Base-by-base conservation (phyloP, 2,888 invertebrate genomes). In the Metallyticus violacea region DNA sequence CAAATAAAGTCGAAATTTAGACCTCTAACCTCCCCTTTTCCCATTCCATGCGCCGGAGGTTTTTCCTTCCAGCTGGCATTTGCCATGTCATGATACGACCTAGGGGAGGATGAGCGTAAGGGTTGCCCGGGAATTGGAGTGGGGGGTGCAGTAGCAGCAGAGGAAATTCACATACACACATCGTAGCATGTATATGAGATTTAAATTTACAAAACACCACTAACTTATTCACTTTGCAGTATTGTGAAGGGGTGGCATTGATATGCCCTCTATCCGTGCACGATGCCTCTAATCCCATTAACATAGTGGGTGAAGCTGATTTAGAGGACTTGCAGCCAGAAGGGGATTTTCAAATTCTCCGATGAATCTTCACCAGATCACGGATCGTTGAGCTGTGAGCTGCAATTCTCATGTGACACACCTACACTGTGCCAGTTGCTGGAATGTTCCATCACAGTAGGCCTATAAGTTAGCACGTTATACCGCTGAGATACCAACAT, bases 1-100 rank as follows among this genome's bases (percentile, higher is more conserved):
- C 86, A 86, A 86, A 86, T 86, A 87, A 87, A 85, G 87, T 85
- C 87, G 85, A 87, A 79, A 82, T 82, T 85, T 85, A 85, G 87
- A 82, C 82, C 82, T 82, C 82, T 82, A 82, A 82, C 62, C 82
- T 76, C 29, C 40, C 40, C 40, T 62, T 62, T 62, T 62, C 40
- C 40, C 40, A 62, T 62, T 22, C 40, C 40, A 22, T 62, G 40
- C 40, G 22, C 40, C 40, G 40, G 40, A 62, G 40, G 40, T 62
- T 62, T 62, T 62, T 62, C 40, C 40, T 62, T 62, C 40, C 40
- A 62, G 40, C 40, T 40, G n/a, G 26, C 62, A 76, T 82, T 82
- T 76, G 82, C 82, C 76, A 40, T 82, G 82, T 82, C 82, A 82
- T 82, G 82, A 62, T 76, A 81, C 40, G 81, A 26, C 30, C 29